phyloP scores from a whole-genome alignment of 2,888 invertebrate species.

The Desoria tigrina region DNA sequence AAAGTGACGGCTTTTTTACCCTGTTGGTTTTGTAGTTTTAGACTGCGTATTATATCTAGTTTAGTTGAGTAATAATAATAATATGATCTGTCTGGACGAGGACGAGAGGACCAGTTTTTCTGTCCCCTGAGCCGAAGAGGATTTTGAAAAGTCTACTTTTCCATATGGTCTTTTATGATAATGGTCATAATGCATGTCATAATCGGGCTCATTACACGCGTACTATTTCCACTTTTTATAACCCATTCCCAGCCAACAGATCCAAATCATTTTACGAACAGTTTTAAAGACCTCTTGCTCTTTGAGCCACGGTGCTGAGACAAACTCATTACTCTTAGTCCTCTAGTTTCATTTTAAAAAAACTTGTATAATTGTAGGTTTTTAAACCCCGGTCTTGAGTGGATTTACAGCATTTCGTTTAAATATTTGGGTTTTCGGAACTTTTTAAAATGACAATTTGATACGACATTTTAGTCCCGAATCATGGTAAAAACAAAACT shows the following conservation, averaged over 20 bases:
- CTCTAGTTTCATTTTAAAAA: too few relatives aligned
- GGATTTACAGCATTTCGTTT: too few relatives aligned
- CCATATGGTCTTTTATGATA: background rate
- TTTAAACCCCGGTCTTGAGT: too few relatives aligned
- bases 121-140: slow-evolving; percentile 12
- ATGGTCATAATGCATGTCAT: slow-evolving; percentile 32
- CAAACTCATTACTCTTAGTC: slow-evolving; percentile 17
- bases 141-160: too few relatives aligned
- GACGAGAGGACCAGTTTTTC: slow-evolving; percentile 25
- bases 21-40: background rate
- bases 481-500: too few relatives aligned
- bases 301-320: background rate
- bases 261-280: background rate
- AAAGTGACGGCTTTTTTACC: slow-evolving; percentile 18
- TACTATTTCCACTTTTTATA: slow-evolving; percentile 14
- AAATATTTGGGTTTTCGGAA: too few relatives aligned
- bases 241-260: slow-evolving; percentile 11
- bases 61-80: too few relatives aligned
- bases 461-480: too few relatives aligned
- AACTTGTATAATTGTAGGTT: too few relatives aligned
- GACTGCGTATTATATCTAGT: background rate
- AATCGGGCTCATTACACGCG: slow-evolving; percentile 31
- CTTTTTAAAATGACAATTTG: too few relatives aligned
- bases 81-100: too few relatives aligned
- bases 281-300: background rate